Conservation (phyloP, 2,888 invertebrate genomes). For the Spodoptera picta region DNA sequence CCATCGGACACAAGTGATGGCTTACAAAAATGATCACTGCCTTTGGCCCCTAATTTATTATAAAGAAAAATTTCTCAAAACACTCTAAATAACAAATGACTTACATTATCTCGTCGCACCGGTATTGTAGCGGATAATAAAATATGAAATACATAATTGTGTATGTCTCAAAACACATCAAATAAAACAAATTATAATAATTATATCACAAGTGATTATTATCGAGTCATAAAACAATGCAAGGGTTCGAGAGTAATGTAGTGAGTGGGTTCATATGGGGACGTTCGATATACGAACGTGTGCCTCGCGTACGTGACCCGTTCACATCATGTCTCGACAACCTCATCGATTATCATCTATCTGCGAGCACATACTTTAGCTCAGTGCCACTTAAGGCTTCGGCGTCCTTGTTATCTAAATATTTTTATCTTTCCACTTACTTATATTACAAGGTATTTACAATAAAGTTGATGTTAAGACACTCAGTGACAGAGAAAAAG, state of each 20-base stretch:
- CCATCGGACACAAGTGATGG: conserved; percentile 81
- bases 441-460: conserved; percentile 48
- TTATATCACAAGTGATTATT: conserved; percentile 32
- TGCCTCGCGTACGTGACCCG: conserved; percentile 19
- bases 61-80: conserved; percentile 76
- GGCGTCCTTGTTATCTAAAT: conserved; percentile 35
- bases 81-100: conserved; percentile 81
- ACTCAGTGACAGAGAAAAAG: conserved; percentile 45
- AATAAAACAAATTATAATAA: conserved; percentile 30
- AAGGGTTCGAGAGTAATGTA: conserved; percentile 6
- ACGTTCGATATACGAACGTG: conserved; percentile 11
- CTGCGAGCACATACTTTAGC: conserved; percentile 38
- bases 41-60: conserved; percentile 72
- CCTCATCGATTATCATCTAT: conserved; percentile 48
- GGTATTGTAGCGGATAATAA: conserved; percentile 80
- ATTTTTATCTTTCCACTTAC: conserved; percentile 43
- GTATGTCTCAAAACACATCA: conserved; percentile 50
- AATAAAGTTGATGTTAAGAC: conserved; percentile 45
- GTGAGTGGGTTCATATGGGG: conserved; percentile 20
- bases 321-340: conserved; percentile 42
- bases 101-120: conserved; percentile 87
- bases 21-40: conserved; percentile 68
- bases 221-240: conserved; percentile 14
- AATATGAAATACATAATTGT: conserved; percentile 68
- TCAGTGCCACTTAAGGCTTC: conserved; percentile 35